phyloP scores from a whole-genome alignment of 2,797 vertebrate species.

The Ctenochaetus hawaiiensis region DNA sequence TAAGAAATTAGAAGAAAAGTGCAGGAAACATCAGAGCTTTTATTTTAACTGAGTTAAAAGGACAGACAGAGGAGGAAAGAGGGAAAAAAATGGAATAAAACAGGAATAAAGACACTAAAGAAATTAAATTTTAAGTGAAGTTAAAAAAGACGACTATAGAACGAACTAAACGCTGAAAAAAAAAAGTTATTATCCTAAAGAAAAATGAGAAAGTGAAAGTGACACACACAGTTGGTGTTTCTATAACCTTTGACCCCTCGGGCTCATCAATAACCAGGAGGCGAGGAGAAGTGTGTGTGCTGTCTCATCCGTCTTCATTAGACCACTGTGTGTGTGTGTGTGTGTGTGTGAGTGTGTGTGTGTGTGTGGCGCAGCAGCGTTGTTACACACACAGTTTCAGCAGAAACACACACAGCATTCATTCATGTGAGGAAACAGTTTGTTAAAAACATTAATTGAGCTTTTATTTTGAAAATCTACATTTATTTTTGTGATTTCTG shows the following conservation, averaged over 20 bases:
- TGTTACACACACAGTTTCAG: background rate
- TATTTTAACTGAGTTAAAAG: too few species aligned
- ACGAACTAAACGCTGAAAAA: background rate
- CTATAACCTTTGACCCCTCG: slow-evolving; percentile 72
- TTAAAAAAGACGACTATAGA: background rate
- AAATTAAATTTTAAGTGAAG: too few species aligned
- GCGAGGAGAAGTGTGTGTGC: slow-evolving; percentile 73
- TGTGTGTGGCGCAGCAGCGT: background rate
- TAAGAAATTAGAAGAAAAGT: too few species aligned
- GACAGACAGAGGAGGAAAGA: too few species aligned
- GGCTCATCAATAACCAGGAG: slow-evolving; percentile 75
- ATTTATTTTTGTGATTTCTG: background rate
- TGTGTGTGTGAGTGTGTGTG: slow-evolving; percentile 51
- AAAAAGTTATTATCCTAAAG: background rate
- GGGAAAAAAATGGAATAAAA: too few species aligned
- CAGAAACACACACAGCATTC: slow-evolving; percentile 12
- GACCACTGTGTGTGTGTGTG: slow-evolving; percentile 27
- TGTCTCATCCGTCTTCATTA: slow-evolving; percentile 80
- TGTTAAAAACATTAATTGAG: background rate
- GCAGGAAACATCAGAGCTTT: too few species aligned
- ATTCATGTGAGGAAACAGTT: background rate
- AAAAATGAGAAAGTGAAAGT: slow-evolving; percentile 48
- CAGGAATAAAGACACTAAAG: too few species aligned
- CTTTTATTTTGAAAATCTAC: slow-evolving; percentile 22
- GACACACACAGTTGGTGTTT: slow-evolving; percentile 59